These are phyloP conservation scores for Tetragonisca angustula DNA, from an alignment of 2,888 invertebrate genomes.

Conservation along the genomic window DNA sequence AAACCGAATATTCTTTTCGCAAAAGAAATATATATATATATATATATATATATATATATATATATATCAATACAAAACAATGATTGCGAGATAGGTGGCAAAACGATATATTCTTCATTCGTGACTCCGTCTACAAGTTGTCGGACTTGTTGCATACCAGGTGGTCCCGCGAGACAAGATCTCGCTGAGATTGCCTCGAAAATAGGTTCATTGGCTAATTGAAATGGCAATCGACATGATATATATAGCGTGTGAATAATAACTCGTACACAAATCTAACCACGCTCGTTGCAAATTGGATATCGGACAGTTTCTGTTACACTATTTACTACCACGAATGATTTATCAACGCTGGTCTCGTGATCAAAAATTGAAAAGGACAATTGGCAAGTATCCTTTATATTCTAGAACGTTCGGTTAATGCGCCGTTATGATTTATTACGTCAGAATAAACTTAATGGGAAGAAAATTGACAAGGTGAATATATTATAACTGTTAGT, in stretches of 20 bases:
- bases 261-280: conserved; percentile 38
- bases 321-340: conserved; percentile 23
- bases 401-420: neutral
- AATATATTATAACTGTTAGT: no score
- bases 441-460: no score
- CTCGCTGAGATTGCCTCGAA: conserved; percentile 36
- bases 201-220: conserved; percentile 58
- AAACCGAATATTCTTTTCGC: neutral
- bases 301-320: conserved; percentile 35
- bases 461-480: neutral
- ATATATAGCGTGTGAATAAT: conserved; percentile 24
- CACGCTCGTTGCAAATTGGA: conserved; percentile 36
- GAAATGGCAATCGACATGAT: conserved; percentile 52
- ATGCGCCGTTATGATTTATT: neutral
- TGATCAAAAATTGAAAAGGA: conserved; percentile 5
- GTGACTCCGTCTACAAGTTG: conserved; percentile 38
- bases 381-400: neutral
- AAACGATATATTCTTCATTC: conserved; percentile 42
- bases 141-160: conserved; percentile 56
- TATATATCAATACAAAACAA: conserved; percentile 12
- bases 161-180: conserved; percentile 57
- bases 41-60: conserved; percentile 8
- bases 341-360: conserved; percentile 33
- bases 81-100: conserved; percentile 19
- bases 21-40: conserved; percentile 25